Evolutionary conservation across 2,888 invertebrate species (phyloP).

Genomic region (Ornithoptera alexandrae): DNA sequence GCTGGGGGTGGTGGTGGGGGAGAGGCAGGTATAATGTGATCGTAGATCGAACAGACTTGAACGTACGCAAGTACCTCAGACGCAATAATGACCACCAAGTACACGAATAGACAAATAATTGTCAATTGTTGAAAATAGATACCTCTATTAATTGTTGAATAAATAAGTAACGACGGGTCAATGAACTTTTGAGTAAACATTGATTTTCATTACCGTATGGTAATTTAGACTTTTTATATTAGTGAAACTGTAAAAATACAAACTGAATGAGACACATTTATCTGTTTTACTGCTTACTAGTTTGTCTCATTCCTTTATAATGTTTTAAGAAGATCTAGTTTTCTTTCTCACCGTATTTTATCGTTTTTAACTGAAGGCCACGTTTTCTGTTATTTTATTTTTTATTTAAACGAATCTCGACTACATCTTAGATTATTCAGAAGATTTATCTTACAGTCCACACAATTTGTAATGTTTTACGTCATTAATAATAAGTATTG

Average conservation of each 20-base stretch:
- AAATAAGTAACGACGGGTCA: conserved; percentile 39
- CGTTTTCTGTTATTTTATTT: conserved; percentile 9
- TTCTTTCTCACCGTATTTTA: conserved; percentile 6
- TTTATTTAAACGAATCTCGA: conserved; percentile 8
- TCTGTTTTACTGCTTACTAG: conserved; percentile 9
- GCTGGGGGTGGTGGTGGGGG: background rate
- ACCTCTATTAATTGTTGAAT: conserved; percentile 47
- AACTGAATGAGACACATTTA: conserved; percentile 20
- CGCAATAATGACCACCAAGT: conserved; percentile 44
- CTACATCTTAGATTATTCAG: conserved; percentile 6
- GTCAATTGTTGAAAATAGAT: conserved; percentile 64
- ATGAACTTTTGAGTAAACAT: conserved; percentile 34
- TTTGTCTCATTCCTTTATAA: conserved; percentile 7
- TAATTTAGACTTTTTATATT: conserved; percentile 28
- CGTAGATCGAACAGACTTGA: conserved; percentile 25
- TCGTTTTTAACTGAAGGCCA: background rate
- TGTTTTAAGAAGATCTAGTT: conserved; percentile 15
- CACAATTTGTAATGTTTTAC: conserved; percentile 7
- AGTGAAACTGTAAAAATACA: conserved; percentile 15
- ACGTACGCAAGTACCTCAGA: conserved; percentile 31
- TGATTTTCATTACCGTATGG: conserved; percentile 28
- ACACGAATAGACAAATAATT: conserved; percentile 49
- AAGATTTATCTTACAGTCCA: conserved; percentile 12
- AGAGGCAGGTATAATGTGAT: conserved; percentile 2
- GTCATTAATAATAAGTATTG: conserved; percentile 11